These are phyloP conservation scores for Cheilosia pagana DNA, from an alignment of 2,888 invertebrate genomes.

Conservation along the genomic window DNA sequence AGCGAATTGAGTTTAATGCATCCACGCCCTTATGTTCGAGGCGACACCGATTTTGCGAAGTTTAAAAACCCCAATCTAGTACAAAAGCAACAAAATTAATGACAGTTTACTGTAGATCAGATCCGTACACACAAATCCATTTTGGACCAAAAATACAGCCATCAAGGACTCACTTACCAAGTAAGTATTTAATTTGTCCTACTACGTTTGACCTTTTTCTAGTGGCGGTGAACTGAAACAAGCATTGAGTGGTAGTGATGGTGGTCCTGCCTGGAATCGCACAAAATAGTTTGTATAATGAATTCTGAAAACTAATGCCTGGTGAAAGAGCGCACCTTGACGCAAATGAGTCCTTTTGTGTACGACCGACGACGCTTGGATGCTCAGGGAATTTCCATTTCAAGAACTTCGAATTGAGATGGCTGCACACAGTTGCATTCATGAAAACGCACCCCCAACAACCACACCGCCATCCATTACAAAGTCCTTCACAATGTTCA, in stretches of 20 bases:
- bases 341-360: conserved; percentile 74
- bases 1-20: too few relatives aligned
- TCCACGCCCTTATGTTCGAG: too few relatives aligned
- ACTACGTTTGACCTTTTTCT: neutral
- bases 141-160: too few relatives aligned
- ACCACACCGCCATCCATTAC: conserved; percentile 59
- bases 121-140: too few relatives aligned
- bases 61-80: too few relatives aligned
- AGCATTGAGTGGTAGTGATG: conserved; percentile 49
- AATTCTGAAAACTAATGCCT: conserved; percentile 71
- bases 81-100: too few relatives aligned
- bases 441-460: conserved; percentile 16
- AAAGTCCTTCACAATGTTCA: conserved; percentile 66
- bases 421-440: conserved; percentile 45
- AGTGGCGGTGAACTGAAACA: conserved; percentile 37
- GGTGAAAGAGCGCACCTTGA: conserved; percentile 73
- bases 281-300: conserved; percentile 67
- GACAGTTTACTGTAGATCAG: too few relatives aligned
- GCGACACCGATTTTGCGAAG: too few relatives aligned
- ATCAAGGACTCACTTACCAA: too few relatives aligned
- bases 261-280: conserved; percentile 36
- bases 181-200: neutral
- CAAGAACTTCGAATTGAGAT: conserved; percentile 70
- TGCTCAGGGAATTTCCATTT: conserved; percentile 71
- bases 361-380: conserved; percentile 59